Conservation (phyloP, 1,140 invertebrate genomes). For the Hycleus phaleratus region DNA sequence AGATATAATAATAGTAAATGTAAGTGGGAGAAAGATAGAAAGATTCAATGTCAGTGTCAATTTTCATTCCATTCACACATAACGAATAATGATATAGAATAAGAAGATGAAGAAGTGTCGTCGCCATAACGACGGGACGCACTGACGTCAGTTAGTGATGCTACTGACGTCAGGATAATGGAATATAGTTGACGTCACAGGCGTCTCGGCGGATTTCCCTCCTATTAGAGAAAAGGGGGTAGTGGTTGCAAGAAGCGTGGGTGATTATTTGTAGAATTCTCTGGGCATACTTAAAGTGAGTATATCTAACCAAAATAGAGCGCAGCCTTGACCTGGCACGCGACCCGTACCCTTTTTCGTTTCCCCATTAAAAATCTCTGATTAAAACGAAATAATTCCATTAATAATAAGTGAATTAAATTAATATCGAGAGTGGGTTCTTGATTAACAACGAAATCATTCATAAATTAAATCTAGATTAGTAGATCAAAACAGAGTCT, state of each 20-base stretch:
- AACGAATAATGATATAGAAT: too few relatives aligned
- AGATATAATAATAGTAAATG: too few relatives aligned
- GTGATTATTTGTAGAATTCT: neutral
- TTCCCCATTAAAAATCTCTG: too few relatives aligned
- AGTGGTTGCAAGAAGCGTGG: constrained; percentile 19
- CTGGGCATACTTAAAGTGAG: constrained; percentile 11
- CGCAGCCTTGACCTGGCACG: constrained; percentile 16
- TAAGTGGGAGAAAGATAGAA: too few relatives aligned
- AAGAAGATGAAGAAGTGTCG: constrained; percentile 3
- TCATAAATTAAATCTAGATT: too few relatives aligned
- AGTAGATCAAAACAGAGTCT: too few relatives aligned
- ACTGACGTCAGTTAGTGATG: constrained; percentile 14
- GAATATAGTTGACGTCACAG: constrained; percentile 17
- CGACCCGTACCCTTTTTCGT: too few relatives aligned
- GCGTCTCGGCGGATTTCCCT: constrained; percentile 23
- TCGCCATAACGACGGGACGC: constrained; percentile 17
- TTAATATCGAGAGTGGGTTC: too few relatives aligned
- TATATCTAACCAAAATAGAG: constrained; percentile 17
- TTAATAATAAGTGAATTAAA: too few relatives aligned
- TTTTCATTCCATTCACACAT: constrained; percentile 11
- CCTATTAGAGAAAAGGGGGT: neutral
- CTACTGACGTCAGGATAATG: constrained; percentile 20
- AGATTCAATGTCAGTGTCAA: constrained; percentile 17
- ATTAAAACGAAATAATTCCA: too few relatives aligned
- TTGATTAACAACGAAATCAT: too few relatives aligned